A percentile compares a stretch with the other conserved stretches of the same genome.
Evolutionary conservation across 2,113 vertebrate genomes (phyloP).

Genomic region (Boleophthalmus pectinirostris): DNA sequence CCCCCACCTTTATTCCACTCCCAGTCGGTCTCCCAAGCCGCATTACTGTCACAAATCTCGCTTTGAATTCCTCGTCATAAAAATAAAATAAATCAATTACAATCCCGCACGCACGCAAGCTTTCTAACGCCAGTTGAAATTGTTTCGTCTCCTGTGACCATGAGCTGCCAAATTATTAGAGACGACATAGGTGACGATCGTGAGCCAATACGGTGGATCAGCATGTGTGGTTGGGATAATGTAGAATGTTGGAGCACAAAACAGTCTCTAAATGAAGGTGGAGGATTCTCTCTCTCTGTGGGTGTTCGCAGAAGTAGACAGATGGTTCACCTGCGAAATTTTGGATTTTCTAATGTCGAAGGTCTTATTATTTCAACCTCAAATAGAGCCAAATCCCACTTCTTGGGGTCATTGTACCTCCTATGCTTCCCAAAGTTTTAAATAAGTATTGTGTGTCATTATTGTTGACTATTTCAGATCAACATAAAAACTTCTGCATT

Average conservation of each 20-base stretch:
- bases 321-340: slow-evolving; percentile 13
- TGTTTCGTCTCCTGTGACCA: slow-evolving; percentile 61
- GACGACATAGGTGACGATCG: slow-evolving; percentile 59
- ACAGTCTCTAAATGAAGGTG: slow-evolving; percentile 17
- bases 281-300: slow-evolving; percentile 48
- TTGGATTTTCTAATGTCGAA: slow-evolving; percentile 54
- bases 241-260: slow-evolving; percentile 8
- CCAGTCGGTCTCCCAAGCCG: slow-evolving; percentile 54
- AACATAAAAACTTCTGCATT: too few species aligned
- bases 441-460: too few species aligned
- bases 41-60: slow-evolving; percentile 75
- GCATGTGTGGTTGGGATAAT: slow-evolving; percentile 42
- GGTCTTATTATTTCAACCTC: slow-evolving; percentile 37
- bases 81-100: slow-evolving; percentile 76
- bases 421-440: too few species aligned
- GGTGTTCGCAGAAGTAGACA: slow-evolving; percentile 61
- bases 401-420: neutral
- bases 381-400: neutral
- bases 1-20: slow-evolving; percentile 64
- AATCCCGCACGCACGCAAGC: slow-evolving; percentile 50
- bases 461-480: too few species aligned
- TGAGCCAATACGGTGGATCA: slow-evolving; percentile 59
- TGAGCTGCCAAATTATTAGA: slow-evolving; percentile 74
- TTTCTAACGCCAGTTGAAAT: slow-evolving; percentile 60
- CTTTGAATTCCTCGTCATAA: slow-evolving; percentile 68